Evolutionary conservation across 1,140 invertebrate genomes (phyloP).

Genomic region (Pinna nobilis): DNA sequence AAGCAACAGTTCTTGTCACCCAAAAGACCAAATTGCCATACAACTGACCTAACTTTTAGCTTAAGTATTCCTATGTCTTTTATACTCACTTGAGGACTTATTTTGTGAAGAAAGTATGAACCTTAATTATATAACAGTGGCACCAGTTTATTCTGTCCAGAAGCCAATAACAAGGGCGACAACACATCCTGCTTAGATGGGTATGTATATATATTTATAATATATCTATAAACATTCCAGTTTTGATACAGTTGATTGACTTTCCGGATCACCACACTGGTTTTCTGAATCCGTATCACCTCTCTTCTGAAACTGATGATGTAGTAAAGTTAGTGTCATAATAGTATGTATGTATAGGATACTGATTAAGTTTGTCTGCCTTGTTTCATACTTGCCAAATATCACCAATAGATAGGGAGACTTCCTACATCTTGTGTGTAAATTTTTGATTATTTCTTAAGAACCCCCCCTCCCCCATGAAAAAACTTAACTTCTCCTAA

Average conservation of each 20-base stretch:
- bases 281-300: too few relatives aligned
- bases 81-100: neutral
- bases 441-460: too few relatives aligned
- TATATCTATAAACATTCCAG: neutral
- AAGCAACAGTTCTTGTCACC: too few relatives aligned
- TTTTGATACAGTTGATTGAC: neutral
- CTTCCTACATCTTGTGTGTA: too few relatives aligned
- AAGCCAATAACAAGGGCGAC: constrained; percentile 26
- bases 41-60: too few relatives aligned
- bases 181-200: constrained; percentile 35
- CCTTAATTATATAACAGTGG: constrained; percentile 29
- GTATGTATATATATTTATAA: constrained; percentile 19
- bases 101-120: too few relatives aligned
- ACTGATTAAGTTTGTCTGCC: neutral
- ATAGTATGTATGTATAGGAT: neutral
- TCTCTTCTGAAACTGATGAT: neutral
- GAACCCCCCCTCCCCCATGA: too few relatives aligned
- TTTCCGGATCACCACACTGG: neutral
- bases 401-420: too few relatives aligned
- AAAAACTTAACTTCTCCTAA: too few relatives aligned
- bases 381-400: too few relatives aligned
- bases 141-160: constrained; percentile 25
- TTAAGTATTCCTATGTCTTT: neutral
- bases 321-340: neutral
- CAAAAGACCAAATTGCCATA: too few relatives aligned